Evolutionary conservation across 2,113 vertebrate genomes (phyloP).

Genomic region (Arothron firmamentum): DNA sequence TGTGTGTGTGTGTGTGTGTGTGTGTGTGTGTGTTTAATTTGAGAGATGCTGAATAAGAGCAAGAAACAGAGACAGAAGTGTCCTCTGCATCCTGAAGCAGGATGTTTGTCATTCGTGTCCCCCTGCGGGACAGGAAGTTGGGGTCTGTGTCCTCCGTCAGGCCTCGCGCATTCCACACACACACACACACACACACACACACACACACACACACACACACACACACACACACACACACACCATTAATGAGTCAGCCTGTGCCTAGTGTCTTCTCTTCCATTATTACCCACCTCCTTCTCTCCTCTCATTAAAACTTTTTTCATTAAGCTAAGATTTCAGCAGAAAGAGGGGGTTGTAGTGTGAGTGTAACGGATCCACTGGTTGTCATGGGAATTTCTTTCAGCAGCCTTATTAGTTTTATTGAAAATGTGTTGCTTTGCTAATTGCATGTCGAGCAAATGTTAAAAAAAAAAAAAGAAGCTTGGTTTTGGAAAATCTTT

Average conservation of each 20-base stretch:
- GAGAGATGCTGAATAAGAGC: neutral
- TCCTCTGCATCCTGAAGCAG: neutral
- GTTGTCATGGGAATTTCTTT: too few relatives aligned
- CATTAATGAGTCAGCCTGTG: neutral
- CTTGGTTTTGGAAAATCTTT: too few relatives aligned
- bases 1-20: too few relatives aligned
- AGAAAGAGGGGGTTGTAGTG: neutral
- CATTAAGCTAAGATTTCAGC: neutral
- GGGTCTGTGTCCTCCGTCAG: neutral
- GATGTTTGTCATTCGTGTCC: neutral
- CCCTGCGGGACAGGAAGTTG: neutral
- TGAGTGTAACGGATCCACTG: neutral
- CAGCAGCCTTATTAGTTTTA: too few relatives aligned
- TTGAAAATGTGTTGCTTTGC: too few relatives aligned
- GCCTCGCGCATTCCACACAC: conserved; percentile 2
- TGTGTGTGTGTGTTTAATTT: too few relatives aligned
- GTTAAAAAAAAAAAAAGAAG: too few relatives aligned
- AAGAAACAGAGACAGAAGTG: neutral
- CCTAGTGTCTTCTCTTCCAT: neutral
- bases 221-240: neutral
- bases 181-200: conserved; percentile 1
- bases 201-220: conserved; percentile 10
- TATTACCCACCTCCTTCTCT: neutral
- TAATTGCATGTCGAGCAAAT: too few relatives aligned
- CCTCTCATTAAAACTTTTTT: neutral